Evolutionary conservation across 1,140 invertebrate species (phyloP), one percentile per base, ranked within the genome.

Genomic region (Papilio aristodemus): DNA sequence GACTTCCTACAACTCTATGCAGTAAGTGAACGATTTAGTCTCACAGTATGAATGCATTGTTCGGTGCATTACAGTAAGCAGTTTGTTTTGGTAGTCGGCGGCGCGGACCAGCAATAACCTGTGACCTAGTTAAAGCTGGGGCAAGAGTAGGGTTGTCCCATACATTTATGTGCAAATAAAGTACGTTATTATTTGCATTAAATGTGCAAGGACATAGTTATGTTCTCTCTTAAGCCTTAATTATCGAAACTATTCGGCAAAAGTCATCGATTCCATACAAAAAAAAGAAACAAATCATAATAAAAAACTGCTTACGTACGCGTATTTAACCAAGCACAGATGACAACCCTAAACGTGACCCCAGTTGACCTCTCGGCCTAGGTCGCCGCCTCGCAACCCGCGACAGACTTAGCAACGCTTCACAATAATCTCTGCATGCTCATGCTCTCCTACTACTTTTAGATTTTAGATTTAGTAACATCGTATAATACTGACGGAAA

Each of bases 291-390:
- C n/a, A n/a, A n/a, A n/a, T n/a, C n/a, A n/a, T n/a, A n/a, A n/a
- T n/a, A n/a, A n/a, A n/a, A n/a, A n/a, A n/a, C n/a, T n/a, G n/a
- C n/a, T n/a, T n/a, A n/a, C n/a, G n/a, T n/a, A n/a, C n/a, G n/a
- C n/a, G n/a, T n/a, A n/a, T n/a, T n/a, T n/a, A n/a, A n/a, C n/a
- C n/a, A n/a, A n/a, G n/a, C n/a, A n/a, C 46, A 2, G 7, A 17
- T 54, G 46, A 3, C 46, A 54, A 11, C 46, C 46, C 46, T 54
- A 54, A 54, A 19, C 77, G 67, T 78, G 81, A 83, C 78, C 81
- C 71, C 62, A 37, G 78, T 79, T 84, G 82, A 84, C 84, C 84
- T 77, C 78, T 75, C 73, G 81, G 75, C 78, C 82, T 81, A 78
- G 82, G 84, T 83, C 82, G 72, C 68, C 71, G 72, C 46, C 73